These are phyloP conservation scores for Elegia similella DNA, from an alignment of 2,888 invertebrate species.

Conservation along the genomic window DNA sequence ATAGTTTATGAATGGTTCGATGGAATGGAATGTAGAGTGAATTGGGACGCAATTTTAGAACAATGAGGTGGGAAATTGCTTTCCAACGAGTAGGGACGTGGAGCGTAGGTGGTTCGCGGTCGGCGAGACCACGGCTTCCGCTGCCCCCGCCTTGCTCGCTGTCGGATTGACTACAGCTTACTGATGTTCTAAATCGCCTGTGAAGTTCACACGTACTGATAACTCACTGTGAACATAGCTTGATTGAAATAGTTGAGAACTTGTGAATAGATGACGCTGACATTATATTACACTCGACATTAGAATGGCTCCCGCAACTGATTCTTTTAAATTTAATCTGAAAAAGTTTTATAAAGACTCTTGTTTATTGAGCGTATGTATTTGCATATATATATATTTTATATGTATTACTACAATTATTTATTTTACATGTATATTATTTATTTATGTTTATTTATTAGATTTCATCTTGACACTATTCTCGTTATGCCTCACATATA, in stretches of 20 bases:
- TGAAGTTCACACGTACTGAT: not conserved
- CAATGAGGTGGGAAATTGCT: constrained; percentile 70
- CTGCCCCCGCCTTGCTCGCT: constrained; percentile 6
- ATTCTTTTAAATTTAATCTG: too few species aligned
- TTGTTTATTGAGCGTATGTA: too few species aligned
- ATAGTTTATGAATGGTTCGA: constrained; percentile 46
- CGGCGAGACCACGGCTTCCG: constrained; percentile 19
- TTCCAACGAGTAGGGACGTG: constrained; percentile 40
- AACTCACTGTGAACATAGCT: not conserved
- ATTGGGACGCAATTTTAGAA: constrained; percentile 65
- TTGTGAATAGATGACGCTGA: not conserved
- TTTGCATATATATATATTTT: too few species aligned
- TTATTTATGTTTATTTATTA: too few species aligned
- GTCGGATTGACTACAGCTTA: constrained; percentile 14
- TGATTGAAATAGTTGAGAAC: not conserved
- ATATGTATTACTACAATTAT: too few species aligned
- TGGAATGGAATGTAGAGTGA: constrained; percentile 42
- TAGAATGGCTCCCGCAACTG: too few species aligned
- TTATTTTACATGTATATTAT: too few species aligned
- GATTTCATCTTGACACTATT: too few species aligned
- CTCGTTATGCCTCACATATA: too few species aligned
- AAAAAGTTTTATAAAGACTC: too few species aligned
- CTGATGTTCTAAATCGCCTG: not conserved
- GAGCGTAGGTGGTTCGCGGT: constrained; percentile 21
- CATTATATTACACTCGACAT: too few species aligned